Base-by-base conservation (phyloP, 2,113 vertebrate genomes). In the Muntiacus reevesi region DNA sequence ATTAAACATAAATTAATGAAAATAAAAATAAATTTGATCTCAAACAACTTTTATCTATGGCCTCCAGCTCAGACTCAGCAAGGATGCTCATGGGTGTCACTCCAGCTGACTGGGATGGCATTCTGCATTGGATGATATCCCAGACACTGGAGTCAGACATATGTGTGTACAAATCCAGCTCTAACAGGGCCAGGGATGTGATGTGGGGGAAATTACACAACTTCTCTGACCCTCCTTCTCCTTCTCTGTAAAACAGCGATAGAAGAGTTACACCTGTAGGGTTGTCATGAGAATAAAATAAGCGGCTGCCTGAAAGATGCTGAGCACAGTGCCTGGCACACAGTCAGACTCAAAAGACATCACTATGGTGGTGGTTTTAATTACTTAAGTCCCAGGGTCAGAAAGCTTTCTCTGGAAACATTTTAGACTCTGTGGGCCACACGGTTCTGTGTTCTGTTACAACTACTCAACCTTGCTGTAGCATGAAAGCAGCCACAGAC, bases 71-170 rank as follows among this genome's bases (percentile, higher is more conserved):
- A 86, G 76, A 33, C 54, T 30, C 2, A 1, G 1, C 8, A 67
- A 19, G 43, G 45, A 59, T 7, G 27, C 5, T 43, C n/a, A 87
- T n/a, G 30, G 54, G 6, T 76, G 47, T 33, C 9, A 7, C 45
- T 74, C 50, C 0, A 0, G 79, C 36, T 52, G 0, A 33, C 12
- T 2, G 4, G 14, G 40, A n/a, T 1, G 9, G 57, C 5, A 2
- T 54, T 91, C 17, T 36, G 27, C n/a, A 76, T n/a, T 10, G 13
- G 30, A 13, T 10, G 50, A 78, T 19, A 23, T 14, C 25, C 17
- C 7, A 1, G 64, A 64, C 36, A 50, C 84, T 54, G 47, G 30
- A 71, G 62, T 71, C 45, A 76, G 86, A 50, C 8, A 60, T 5
- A 25, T 1, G 14, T 23, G 40, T 25, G 36, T 87, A 16, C 11